These are phyloP conservation scores for Ganaspis brasiliensis DNA, from an alignment of 2,888 invertebrate genomes.

Conservation along the genomic window DNA sequence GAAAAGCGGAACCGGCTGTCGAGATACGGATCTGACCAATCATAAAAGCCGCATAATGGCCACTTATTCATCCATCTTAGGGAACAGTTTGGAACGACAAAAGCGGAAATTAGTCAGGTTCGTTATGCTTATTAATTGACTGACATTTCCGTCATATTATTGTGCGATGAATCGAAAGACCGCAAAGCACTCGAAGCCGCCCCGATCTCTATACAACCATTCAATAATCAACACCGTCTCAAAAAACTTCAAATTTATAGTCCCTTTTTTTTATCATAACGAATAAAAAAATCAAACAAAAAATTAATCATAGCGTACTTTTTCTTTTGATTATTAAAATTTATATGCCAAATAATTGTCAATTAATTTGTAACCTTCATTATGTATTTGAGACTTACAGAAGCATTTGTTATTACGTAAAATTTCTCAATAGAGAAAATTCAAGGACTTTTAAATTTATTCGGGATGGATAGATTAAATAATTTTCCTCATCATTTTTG, in stretches of 20 bases:
- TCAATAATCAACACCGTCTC: conserved; percentile 42
- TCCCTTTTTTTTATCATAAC: neutral
- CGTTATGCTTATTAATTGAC: conserved; percentile 80
- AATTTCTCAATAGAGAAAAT: conserved; percentile 3
- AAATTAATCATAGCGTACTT: neutral
- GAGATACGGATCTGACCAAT: conserved; percentile 80
- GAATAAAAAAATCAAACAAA: neutral
- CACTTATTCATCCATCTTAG: conserved; percentile 75
- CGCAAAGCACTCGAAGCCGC: conserved; percentile 65
- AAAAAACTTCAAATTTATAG: conserved; percentile 5
- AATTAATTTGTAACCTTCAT: too few species aligned
- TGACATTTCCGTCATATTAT: conserved; percentile 80
- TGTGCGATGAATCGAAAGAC: conserved; percentile 70
- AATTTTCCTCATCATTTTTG: conserved; percentile 5
- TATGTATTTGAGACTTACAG: too few species aligned
- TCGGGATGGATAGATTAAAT: neutral
- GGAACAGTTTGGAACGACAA: conserved; percentile 69
- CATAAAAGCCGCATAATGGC: conserved; percentile 79
- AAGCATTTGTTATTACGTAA: too few species aligned
- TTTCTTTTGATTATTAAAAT: neutral
- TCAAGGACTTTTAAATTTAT: neutral
- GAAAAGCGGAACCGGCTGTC: conserved; percentile 80
- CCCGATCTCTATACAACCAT: conserved; percentile 55
- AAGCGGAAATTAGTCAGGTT: conserved; percentile 80
- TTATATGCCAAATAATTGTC: too few species aligned